Conservation (phyloP, 2,888 invertebrate genomes). For the Neoascia interrupta region DNA sequence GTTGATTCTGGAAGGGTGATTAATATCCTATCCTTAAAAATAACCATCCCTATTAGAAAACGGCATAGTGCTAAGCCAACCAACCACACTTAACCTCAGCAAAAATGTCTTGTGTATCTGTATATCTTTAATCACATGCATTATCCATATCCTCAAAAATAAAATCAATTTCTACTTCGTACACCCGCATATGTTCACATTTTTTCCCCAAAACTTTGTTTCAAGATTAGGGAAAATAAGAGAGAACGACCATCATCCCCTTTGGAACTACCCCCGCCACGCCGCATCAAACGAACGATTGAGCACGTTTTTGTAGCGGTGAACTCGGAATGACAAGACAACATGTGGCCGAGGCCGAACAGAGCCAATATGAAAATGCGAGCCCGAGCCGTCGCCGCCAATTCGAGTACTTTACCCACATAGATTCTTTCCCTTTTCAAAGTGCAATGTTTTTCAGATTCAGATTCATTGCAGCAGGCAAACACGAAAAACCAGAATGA, state of each 20-base stretch:
- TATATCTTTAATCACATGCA: slow-evolving; percentile 48
- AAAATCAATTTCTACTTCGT: slow-evolving; percentile 63
- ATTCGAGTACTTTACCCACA: no score
- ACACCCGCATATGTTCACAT: slow-evolving; percentile 68
- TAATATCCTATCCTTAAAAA: slow-evolving; percentile 65
- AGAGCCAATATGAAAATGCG: slow-evolving; percentile 25
- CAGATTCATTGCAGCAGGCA: slow-evolving; percentile 31
- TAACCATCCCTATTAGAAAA: slow-evolving; percentile 12
- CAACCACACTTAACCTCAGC: slow-evolving; percentile 15
- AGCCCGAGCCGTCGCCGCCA: not conserved
- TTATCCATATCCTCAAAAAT: not conserved
- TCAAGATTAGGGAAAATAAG: not conserved
- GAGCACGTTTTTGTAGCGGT: slow-evolving; percentile 63
- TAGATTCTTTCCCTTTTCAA: not conserved
- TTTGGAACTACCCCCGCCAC: slow-evolving; percentile 37
- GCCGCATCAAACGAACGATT: slow-evolving; percentile 51
- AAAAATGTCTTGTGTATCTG: slow-evolving; percentile 23
- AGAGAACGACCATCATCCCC: not conserved
- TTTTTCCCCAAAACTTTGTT: slow-evolving; percentile 31
- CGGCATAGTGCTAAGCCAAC: not conserved
- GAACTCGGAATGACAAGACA: slow-evolving; percentile 51
- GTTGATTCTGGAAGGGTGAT: slow-evolving; percentile 56
- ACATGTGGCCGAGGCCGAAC: slow-evolving; percentile 43
- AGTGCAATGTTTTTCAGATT: no score
- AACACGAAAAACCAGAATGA: slow-evolving; percentile 38